Conservation (phyloP, 2,113 vertebrate genomes). For the Siniperca chuatsi region DNA sequence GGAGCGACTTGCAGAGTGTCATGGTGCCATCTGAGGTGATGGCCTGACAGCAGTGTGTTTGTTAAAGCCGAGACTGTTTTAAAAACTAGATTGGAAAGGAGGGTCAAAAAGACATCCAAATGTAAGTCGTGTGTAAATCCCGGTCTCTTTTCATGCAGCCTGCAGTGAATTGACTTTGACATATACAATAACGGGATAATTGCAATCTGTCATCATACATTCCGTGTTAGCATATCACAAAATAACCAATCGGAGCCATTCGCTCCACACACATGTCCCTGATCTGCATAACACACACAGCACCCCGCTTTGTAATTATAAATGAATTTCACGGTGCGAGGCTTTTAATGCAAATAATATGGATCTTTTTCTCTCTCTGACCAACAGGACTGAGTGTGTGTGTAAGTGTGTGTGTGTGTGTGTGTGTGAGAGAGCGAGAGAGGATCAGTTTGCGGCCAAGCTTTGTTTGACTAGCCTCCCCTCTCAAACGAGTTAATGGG, state of each 20-base stretch:
- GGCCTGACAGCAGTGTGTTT: slow-evolving; percentile 3
- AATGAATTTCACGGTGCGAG: slow-evolving; percentile 84
- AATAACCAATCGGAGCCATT: slow-evolving; percentile 77
- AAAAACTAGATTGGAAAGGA: background rate
- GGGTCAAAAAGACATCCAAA: slow-evolving; percentile 23
- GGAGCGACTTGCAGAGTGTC: background rate
- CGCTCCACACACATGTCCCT: slow-evolving; percentile 72
- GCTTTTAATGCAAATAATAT: slow-evolving; percentile 87
- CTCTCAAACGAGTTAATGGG: slow-evolving; percentile 94
- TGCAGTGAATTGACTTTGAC: slow-evolving; percentile 82
- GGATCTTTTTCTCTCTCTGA: slow-evolving; percentile 64
- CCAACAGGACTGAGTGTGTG: slow-evolving; percentile 51
- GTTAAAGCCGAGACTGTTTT: background rate
- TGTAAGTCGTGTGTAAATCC: slow-evolving; percentile 19
- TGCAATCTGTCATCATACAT: slow-evolving; percentile 84
- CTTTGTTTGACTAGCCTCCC: slow-evolving; percentile 89
- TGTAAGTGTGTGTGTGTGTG: slow-evolving; percentile 20
- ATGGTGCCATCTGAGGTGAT: background rate
- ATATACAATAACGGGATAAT: slow-evolving; percentile 85
- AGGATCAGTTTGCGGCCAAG: slow-evolving; percentile 82
- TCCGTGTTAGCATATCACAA: slow-evolving; percentile 80
- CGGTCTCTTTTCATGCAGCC: slow-evolving; percentile 25
- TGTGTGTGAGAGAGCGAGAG: slow-evolving; percentile 40
- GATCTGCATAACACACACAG: slow-evolving; percentile 78
- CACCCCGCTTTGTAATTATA: slow-evolving; percentile 80